A percentile compares a stretch with the other conserved stretches of the same genome.
These are phyloP conservation scores for Probaryconus sp. DNA, from an alignment of 1,140 invertebrate species.

Conservation along the genomic window DNA sequence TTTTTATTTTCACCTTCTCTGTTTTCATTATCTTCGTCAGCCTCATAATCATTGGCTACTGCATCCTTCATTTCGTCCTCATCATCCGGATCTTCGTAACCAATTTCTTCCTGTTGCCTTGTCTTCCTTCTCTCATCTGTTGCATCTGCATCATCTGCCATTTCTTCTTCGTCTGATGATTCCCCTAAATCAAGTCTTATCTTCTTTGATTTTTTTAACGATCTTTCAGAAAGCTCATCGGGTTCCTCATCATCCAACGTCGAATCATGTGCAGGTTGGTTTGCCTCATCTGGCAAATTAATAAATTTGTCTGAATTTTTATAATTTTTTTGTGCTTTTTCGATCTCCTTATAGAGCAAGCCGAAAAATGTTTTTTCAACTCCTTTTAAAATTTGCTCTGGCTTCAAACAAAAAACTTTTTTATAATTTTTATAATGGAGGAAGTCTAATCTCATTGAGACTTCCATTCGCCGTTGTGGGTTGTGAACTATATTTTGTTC, in stretches of 20 bases:
- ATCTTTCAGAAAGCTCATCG: no score
- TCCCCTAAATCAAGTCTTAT: slow-evolving; percentile 71
- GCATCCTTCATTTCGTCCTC: slow-evolving; percentile 81
- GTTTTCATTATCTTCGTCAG: slow-evolving; percentile 76
- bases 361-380: slow-evolving; percentile 83
- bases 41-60: slow-evolving; percentile 73
- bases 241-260: slow-evolving; percentile 71
- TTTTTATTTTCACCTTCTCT: slow-evolving; percentile 25
- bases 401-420: slow-evolving; percentile 83
- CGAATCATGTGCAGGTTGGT: slow-evolving; percentile 75
- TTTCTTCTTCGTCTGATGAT: slow-evolving; percentile 82
- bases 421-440: slow-evolving; percentile 86
- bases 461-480: slow-evolving; percentile 79
- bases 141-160: slow-evolving; percentile 80
- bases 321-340: slow-evolving; percentile 75
- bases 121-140: slow-evolving; percentile 79
- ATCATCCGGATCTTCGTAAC: slow-evolving; percentile 89
- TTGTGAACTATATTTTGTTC: slow-evolving; percentile 80
- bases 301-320: slow-evolving; percentile 71
- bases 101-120: slow-evolving; percentile 82
- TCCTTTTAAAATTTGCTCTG: slow-evolving; percentile 83
- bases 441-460: slow-evolving; percentile 84
- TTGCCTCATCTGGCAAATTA: slow-evolving; percentile 68
- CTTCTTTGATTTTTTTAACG: slow-evolving; percentile 8
- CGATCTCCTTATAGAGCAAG: slow-evolving; percentile 80